Conservation (phyloP, 1,140 invertebrate genomes). For the Dolichoris vasculosae region DNA sequence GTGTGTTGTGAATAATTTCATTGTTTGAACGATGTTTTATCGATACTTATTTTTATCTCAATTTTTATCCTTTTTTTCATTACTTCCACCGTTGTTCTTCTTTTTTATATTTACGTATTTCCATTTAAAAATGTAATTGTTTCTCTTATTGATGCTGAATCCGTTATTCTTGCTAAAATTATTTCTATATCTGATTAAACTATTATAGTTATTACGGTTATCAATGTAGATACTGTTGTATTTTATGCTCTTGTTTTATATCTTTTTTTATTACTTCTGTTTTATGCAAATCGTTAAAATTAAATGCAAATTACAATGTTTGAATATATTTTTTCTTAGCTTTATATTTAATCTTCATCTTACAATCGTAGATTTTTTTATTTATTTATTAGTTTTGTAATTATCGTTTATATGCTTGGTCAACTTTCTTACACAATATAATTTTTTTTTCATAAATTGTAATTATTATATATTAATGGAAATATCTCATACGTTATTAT, state of each 20-base stretch:
- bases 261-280: too few relatives aligned
- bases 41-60: neutral
- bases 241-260: neutral
- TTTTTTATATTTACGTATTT: neutral
- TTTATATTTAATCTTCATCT: too few relatives aligned
- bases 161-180: neutral
- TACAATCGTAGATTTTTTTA: too few relatives aligned
- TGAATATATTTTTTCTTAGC: too few relatives aligned
- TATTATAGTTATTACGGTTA: neutral
- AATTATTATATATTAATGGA: too few relatives aligned
- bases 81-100: neutral
- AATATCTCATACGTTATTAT: too few relatives aligned
- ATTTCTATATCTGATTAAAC: neutral
- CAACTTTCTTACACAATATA: too few relatives aligned
- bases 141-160: neutral
- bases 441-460: too few relatives aligned
- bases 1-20: neutral
- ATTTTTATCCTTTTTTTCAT: neutral
- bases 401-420: too few relatives aligned
- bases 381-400: too few relatives aligned
- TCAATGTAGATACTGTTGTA: neutral
- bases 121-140: neutral
- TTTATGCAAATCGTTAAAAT: too few relatives aligned
- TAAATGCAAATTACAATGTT: too few relatives aligned
- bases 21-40: conserved; percentile 9